Evolutionary conservation across 2,888 invertebrate genomes (phyloP), one percentile per base, ranked within the genome.

Genomic region (Autographa pulchrina): DNA sequence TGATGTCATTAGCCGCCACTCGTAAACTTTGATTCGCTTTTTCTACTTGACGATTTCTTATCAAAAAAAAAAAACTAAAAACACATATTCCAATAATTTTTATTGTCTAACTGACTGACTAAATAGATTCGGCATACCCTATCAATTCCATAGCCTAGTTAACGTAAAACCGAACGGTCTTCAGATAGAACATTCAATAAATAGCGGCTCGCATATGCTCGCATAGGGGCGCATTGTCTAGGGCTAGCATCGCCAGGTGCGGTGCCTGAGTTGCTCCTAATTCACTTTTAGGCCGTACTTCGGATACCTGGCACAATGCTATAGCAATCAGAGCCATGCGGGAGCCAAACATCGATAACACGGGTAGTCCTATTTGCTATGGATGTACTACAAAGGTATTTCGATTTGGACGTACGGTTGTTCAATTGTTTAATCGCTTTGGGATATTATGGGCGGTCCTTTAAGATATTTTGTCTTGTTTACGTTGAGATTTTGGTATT

Each of bases 251-350:
- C 52, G 74, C 67, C 84, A 86, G 83, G 82, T 85, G 85, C 84
- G 61, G 71, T 71, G 87, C 81, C 86, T 85, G 88, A 85, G 87
- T 89, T 88, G 87, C 73, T 86, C 86, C 91, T 91, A 90, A 92
- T 92, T 92, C 91, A 90, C 89, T 84, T 83, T 84, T 84, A 77
- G 85, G 88, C 83, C 75, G 80, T 77, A 77, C 84, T 85, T 81
- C 71, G 81, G 75, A 75, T 80, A 69, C 74, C 68, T 72, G 61
- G 65, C 71, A 81, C 86, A 86, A 84, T 84, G 79, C 75, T 72
- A 65, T 62, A 71, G 77, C 82, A 86, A 85, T 84, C 81, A 77
- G 73, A 72, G 72, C 79, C 75, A 84, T 86, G 82, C 83, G 85
- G 84, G 82, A 80, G 77, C 74, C 75, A 77, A 78, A 82, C 81